Evolutionary conservation across 2,888 invertebrate species (phyloP), one percentile per base, ranked within the genome.

Genomic region (Sclerodermus sp.): DNA sequence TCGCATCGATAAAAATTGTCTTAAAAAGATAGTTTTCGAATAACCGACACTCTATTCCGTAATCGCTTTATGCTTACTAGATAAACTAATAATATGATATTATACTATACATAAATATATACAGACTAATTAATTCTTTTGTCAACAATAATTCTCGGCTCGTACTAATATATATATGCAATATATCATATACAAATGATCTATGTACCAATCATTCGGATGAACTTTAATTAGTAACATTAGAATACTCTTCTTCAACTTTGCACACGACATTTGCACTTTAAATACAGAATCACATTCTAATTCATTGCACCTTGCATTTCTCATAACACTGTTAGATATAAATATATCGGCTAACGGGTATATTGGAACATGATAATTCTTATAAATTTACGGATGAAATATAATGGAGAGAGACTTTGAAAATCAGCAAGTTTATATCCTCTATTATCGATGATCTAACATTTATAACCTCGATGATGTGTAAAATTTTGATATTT

Each of bases 251-350:
- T 71, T 74, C 73, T 72, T 69, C 51, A 59, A 68, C 57, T 62
- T 71, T 66, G 64, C 72, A 69, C 70, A 65, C 67, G 66, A 69
- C 66, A 66, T 71, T 74, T 73, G 68, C 74, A 71, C 70, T 68
- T 73, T 68, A 70, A 74, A 73, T 73, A 71, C 66, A 70, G 65
- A 69, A 74, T 75, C 74, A 74, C 74, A 75, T 73, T 61, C 67
- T 64, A 70, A 65, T 69, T 59, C 65, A 68, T 73, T 69, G 67
- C 70, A 71, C 67, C 65, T 63, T 53, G 23, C 23, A 61, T 46
- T 53, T 45, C 53, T 51, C 52, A 67, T 45, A 52, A 60, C 54
- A 52, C 50, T 63, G 53, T 53, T 44, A 46, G 53, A 48, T 55
- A 64, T 61, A 61, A 58, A 64, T 64, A 64, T 58, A 23, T 8